Percentiles rank a stretch among this genome's conserved stretches.
Conservation (phyloP, 2,888 invertebrate genomes). For the Dermolepida albohirtum region DNA sequence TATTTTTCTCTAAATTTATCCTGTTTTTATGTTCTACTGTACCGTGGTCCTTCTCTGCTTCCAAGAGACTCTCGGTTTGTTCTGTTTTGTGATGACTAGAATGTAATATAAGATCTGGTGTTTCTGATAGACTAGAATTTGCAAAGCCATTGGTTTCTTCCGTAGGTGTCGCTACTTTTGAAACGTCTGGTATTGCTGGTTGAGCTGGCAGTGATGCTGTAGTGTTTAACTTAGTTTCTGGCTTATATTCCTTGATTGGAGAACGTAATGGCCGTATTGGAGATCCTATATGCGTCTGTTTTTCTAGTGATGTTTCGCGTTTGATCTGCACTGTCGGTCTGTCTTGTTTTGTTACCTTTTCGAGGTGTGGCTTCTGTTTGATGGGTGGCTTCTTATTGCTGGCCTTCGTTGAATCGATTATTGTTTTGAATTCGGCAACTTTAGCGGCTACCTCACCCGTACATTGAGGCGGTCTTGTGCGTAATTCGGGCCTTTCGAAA, state of each 20-base stretch:
- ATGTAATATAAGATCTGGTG: slow-evolving; percentile 67
- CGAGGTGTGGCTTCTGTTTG: slow-evolving; percentile 63
- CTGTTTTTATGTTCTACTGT: slow-evolving; percentile 42
- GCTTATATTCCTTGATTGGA: slow-evolving; percentile 22
- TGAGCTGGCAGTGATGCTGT: slow-evolving; percentile 53
- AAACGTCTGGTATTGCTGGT: slow-evolving; percentile 61
- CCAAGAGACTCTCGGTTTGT: slow-evolving; percentile 44
- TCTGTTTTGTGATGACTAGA: slow-evolving; percentile 55
- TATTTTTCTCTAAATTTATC: slow-evolving; percentile 34
- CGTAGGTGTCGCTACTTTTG: slow-evolving; percentile 52
- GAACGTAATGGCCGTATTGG: slow-evolving; percentile 34
- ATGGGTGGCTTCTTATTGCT: slow-evolving; percentile 61
- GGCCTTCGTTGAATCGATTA: slow-evolving; percentile 69
- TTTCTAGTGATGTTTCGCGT: slow-evolving; percentile 15
- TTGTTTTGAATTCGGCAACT: slow-evolving; percentile 73
- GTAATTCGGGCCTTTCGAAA: slow-evolving; percentile 78
- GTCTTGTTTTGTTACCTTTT: slow-evolving; percentile 52
- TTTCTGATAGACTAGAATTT: slow-evolving; percentile 59
- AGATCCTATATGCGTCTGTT: slow-evolving; percentile 22
- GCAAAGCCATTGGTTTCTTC: slow-evolving; percentile 46
- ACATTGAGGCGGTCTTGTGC: slow-evolving; percentile 67
- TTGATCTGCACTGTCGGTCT: slow-evolving; percentile 19
- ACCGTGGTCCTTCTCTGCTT: slow-evolving; percentile 48
- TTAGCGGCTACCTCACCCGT: slow-evolving; percentile 75
- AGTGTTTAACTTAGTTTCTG: slow-evolving; percentile 16